These are phyloP conservation scores for Lasius fuliginosus DNA, from an alignment of 2,888 invertebrate genomes.

Conservation along the genomic window DNA sequence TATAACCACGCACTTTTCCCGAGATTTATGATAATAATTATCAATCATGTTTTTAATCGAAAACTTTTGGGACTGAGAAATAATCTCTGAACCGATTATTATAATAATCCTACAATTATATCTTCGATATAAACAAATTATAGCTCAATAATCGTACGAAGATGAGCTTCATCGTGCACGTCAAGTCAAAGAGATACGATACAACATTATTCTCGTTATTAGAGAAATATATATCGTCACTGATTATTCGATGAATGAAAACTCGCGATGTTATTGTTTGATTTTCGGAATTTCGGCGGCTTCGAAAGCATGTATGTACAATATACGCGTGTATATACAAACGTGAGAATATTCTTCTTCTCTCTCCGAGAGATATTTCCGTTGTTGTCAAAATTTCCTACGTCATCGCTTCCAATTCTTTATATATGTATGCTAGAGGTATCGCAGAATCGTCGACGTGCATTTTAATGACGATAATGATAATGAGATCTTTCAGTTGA, in stretches of 20 bases:
- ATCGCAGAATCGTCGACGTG: neutral
- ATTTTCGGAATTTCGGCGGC: constrained; percentile 1
- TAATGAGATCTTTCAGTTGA: neutral
- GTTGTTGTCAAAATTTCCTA: neutral
- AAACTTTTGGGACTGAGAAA: neutral
- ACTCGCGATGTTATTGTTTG: constrained; percentile 50
- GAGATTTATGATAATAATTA: neutral
- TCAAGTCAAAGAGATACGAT: neutral
- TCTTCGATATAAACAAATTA: constrained; percentile 12
- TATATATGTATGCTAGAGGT: neutral
- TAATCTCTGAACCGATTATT: neutral
- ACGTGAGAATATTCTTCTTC: neutral
- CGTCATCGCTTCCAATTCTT: neutral
- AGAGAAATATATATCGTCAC: constrained; percentile 6
- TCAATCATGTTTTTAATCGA: neutral
- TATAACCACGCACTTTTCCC: neutral
- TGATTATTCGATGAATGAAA: constrained; percentile 48
- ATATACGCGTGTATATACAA: no score
- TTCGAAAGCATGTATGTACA: neutral
- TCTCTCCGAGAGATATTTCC: constrained; percentile 3
- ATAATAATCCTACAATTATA: neutral
- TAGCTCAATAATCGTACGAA: neutral
- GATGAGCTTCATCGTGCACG: no score
- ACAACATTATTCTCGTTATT: constrained; percentile 5
- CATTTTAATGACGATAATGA: neutral